phyloP scores from a whole-genome alignment of 1,140 invertebrate species.

The Palaemon carinicauda region DNA sequence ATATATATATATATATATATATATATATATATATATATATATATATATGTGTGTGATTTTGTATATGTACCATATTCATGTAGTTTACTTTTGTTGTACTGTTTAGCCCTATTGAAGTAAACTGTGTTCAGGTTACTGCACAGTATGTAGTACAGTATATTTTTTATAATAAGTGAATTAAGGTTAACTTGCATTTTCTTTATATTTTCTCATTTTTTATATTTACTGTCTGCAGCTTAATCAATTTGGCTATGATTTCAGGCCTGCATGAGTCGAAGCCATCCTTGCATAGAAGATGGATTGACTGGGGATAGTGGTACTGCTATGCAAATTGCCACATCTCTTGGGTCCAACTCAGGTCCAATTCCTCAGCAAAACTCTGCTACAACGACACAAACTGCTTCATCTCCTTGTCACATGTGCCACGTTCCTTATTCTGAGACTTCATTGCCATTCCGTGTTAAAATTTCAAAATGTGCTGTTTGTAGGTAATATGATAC shows the following conservation, averaged over 20 bases:
- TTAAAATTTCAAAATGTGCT: constrained; percentile 74
- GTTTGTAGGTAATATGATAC: constrained; percentile 72
- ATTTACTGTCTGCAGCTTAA: no score
- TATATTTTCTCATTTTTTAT: no score
- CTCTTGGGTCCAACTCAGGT: constrained; percentile 10
- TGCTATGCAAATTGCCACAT: background rate
- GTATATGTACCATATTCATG: no score
- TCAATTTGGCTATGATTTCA: background rate
- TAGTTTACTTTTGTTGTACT: no score
- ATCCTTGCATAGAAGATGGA: constrained; percentile 36
- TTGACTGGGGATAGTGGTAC: constrained; percentile 2
- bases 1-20: no score
- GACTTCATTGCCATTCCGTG: constrained; percentile 75
- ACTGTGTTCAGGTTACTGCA: no score
- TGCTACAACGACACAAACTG: background rate
- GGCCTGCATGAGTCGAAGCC: constrained; percentile 42
- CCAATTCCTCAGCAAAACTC: background rate
- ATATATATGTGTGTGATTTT: no score
- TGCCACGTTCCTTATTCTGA: constrained; percentile 85
- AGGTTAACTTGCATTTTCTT: no score
- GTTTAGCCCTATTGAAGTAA: no score
- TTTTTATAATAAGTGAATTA: no score
- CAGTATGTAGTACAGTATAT: no score
- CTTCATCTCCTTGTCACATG: constrained; percentile 67
- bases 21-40: no score